Evolutionary conservation across 2,797 vertebrate species (phyloP), one percentile per base, ranked within the genome.

Genomic region (Sebastes iracundus): DNA sequence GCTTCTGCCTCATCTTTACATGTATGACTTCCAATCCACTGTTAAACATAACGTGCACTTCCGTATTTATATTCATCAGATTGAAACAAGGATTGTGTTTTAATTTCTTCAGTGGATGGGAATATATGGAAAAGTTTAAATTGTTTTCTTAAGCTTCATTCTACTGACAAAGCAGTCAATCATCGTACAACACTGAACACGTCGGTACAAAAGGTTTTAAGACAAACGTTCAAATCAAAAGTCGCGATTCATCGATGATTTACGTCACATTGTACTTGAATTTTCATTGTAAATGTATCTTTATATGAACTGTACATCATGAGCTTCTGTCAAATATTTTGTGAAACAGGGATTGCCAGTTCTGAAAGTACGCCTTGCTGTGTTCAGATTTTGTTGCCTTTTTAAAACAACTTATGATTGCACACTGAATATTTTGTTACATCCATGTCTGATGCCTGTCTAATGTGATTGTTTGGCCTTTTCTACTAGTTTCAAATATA

Each of bases 371-470:
- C 71, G 88, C 90, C 92, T 94, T 94, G 79, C 77, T 65, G 71
- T 83, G 64, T 83, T 87, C 63, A 64, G 72, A 83, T 82, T 91
- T 88, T 79, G 71, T 89, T 93, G 92, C 92, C 89, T 92, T 95
- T 88, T 89, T 49, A 33, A 79, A 84, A 84, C 13, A 56, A 82
- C 22, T 28, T 75, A 10, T 77, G 56, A 84, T 84, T 88, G 88
- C 87, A 88, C 82, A 83, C 66, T 82, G 27, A 80, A 79, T 79
- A 78, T 79, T 87, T 83, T 81, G 63, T 86, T 78, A 68, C 70
- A 58, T 59, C 60, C 67, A 59, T 81, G 82, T 82, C 62, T 64
- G 53, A 73, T 55, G 75, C 84, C 85, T 84, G 33, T 90, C 73
- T 58, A 75, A 85, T 81, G 83, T 90, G 80, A 86, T 88, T 69